Base-by-base conservation (phyloP, 2,113 vertebrate species). In the Phycodurus eques region DNA sequence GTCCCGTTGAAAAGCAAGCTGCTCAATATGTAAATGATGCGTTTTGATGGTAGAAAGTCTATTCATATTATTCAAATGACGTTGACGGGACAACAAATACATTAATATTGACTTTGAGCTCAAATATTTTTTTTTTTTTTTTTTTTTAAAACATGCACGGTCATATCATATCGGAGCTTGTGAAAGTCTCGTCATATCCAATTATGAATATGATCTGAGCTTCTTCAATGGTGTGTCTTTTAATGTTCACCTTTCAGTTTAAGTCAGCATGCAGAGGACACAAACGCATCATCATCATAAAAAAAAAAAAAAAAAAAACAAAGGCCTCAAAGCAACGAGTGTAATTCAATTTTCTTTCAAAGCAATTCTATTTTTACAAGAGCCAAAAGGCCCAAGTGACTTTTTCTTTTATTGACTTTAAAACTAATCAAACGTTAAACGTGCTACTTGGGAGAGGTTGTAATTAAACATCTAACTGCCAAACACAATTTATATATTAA, bases 261-360 rank as follows among this genome's bases (percentile, higher is more conserved):
- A 56, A 11, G 53, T 56, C n/a, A 11, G 53, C 53, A 56, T 22
- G 53, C 53, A 51, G 17, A 51, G 14, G 15, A 51, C 49, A 51
- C 15, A 51, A 51, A 51, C 15, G 13, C 13, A 51, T 17, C 49
- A 19, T 51, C 1, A 51, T 51, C 49, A 27, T 39, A 39, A 1
- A 6, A 39, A 39, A 39, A 3, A 39, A 5, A 39, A 39, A 3
- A 42, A 27, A 56, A 5, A 15, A 12, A 49, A 67, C 71, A 64
- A 27, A 53, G 80, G 70, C 72, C 71, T 74, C 79, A 75, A 79
- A 75, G 74, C 56, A 47, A 46, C 35, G 0, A 39, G 35, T 39
- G 3, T 39, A 5, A 15, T 53, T 14, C 27, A 27, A 27, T 1
- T 27, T 27, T 27, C 1, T 27, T 27, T 27, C 27, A 27, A 27